Evolutionary conservation across 1,140 invertebrate species (phyloP).

Genomic region (Schmidtea mediterranea): DNA sequence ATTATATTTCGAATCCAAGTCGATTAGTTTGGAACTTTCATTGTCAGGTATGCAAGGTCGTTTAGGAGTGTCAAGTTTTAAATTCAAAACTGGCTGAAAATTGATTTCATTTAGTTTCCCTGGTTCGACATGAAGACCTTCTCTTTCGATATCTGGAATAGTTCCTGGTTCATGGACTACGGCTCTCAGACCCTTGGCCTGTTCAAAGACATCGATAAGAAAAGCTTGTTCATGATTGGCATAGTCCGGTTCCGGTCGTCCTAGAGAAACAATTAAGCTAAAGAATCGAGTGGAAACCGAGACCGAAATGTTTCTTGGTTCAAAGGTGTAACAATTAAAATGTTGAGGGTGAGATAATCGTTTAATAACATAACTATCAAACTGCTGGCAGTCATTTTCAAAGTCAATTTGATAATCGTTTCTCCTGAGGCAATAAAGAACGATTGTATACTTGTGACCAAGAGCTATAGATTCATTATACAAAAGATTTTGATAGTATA

Average conservation of each 20-base stretch:
- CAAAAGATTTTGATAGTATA: constrained; percentile 2
- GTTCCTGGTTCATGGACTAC: constrained; percentile 1
- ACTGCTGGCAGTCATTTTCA: neutral
- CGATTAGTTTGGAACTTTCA: neutral
- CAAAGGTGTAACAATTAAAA: constrained; percentile 7
- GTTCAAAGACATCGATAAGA: constrained; percentile 1
- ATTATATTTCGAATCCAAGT: neutral
- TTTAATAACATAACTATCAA: neutral
- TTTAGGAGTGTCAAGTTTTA: neutral
- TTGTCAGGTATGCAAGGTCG: neutral
- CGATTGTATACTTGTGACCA: neutral
- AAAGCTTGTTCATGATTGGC: neutral
- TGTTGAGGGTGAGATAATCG: neutral
- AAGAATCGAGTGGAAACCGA: neutral
- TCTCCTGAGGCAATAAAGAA: neutral
- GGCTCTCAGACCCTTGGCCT: neutral
- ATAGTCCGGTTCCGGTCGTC: neutral
- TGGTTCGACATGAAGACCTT: constrained; percentile 2
- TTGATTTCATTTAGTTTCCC: constrained; percentile 5
- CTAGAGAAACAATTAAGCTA: neutral
- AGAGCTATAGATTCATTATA: neutral
- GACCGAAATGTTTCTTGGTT: neutral
- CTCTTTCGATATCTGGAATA: neutral
- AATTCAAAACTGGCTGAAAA: neutral
- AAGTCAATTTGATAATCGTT: neutral